Base-by-base conservation (phyloP, 2,888 invertebrate species). In the Hirtodrosophila histrioides region DNA sequence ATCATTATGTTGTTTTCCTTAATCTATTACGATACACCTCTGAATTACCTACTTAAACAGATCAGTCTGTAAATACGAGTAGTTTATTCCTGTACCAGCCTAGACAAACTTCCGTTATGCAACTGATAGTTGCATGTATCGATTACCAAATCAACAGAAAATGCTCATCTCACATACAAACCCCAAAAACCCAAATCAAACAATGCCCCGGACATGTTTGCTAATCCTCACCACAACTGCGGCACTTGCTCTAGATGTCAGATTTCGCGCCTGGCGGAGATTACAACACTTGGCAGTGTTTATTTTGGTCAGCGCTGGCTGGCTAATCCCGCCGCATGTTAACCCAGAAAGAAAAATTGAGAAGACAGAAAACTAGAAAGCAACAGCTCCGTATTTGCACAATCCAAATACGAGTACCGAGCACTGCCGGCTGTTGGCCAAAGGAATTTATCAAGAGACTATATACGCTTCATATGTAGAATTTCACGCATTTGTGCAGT, bases 401-500 rank as follows among this genome's bases (percentile, higher is more conserved):
- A 81, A 68, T 66, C 79, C 68, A 63, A 58, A 60, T 54, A 44
- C 48, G 6, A 27, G 27, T 27, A 27, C 17, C 17, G 17, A 17
- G 17, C 17, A 17, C 27, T 27, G 27, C 6, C 27, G 27, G 57
- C 23, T 31, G 31, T 48, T 23, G 29, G 29, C 29, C 36, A 44
- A 71, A 46, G 55, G 55, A 55, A 66, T 65, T 39, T 53, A 53
- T 65, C 53, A 44, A 63, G 37, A 45, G 12, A 27, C 23, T 12
- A n/a, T 27, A 48, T 51, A 48, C 43, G 29, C 4, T 44, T 43
- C 17, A 29, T 37, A 62, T 69, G 60, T 81, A 81, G 85, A 82
- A 85, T 81, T 85, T 82, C 81, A 85, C 87, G 82, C 82, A 87
- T 85, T 85, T 85, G 87, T 62, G 68, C 61, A 65, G 85, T 62